Evolutionary conservation across 2,113 vertebrate species (phyloP).

Genomic region (Crotalus helleri): DNA sequence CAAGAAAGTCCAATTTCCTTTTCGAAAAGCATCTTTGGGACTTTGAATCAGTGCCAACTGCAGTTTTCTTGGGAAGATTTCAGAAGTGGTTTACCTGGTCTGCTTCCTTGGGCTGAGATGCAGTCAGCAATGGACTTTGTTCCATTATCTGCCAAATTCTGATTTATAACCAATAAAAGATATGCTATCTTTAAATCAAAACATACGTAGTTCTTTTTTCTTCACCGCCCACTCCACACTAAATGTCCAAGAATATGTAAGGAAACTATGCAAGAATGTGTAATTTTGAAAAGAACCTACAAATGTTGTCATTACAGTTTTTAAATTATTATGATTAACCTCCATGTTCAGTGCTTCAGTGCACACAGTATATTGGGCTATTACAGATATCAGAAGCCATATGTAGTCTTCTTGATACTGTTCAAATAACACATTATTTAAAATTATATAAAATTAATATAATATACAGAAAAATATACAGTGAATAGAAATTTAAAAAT

Average conservation of each 20-base stretch:
- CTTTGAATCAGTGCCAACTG: neutral
- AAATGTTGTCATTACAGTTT: neutral
- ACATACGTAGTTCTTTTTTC: neutral
- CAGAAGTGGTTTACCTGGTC: neutral
- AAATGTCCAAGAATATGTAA: neutral
- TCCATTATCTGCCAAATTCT: neutral
- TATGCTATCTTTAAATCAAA: neutral
- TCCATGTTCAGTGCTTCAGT: neutral
- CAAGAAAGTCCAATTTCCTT: too few species aligned
- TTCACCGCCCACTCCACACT: neutral
- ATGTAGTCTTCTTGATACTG: neutral
- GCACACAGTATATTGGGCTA: neutral
- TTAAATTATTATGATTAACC: neutral
- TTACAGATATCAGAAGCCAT: neutral
- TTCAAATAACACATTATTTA: neutral
- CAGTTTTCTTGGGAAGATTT: neutral
- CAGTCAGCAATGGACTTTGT: neutral
- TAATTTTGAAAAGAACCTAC: neutral
- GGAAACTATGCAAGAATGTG: neutral
- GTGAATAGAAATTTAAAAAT: slow-evolving; percentile 25
- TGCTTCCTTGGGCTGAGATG: neutral
- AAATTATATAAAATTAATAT: neutral
- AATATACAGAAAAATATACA: slow-evolving; percentile 37
- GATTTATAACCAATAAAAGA: neutral
- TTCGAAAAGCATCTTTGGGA: too few species aligned